Evolutionary conservation across 2,113 vertebrate genomes (phyloP).

Genomic region (Corythaeola cristata): DNA sequence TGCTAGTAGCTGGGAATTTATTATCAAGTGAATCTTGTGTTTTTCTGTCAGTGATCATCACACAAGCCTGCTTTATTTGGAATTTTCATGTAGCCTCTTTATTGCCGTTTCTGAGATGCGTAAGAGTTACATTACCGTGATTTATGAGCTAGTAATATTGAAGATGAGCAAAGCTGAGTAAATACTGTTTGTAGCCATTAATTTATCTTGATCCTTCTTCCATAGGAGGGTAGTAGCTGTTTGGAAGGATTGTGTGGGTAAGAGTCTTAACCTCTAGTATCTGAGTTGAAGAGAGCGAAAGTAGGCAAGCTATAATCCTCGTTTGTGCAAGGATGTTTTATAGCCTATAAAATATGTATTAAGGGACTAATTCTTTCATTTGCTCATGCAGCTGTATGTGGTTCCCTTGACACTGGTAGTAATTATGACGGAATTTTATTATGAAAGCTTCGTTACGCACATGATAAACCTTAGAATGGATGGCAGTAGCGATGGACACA

Average conservation of each 20-base stretch:
- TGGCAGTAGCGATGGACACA: background rate
- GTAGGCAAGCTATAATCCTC: background rate
- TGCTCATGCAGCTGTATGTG: background rate
- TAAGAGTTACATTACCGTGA: background rate
- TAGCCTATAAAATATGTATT: conserved; percentile 46
- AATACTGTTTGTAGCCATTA: background rate
- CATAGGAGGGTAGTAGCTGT: background rate
- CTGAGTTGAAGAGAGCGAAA: background rate
- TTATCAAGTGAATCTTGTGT: background rate
- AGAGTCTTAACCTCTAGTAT: background rate
- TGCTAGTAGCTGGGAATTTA: background rate
- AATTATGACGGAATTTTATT: conserved; percentile 41
- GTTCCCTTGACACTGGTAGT: conserved; percentile 25
- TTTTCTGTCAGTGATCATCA: background rate
- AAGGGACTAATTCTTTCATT: conserved; percentile 37
- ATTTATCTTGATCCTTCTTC: background rate
- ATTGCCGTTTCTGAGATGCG: background rate
- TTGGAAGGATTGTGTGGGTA: background rate
- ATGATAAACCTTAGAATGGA: background rate
- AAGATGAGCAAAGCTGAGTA: background rate
- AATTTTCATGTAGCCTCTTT: background rate
- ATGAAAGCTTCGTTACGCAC: background rate
- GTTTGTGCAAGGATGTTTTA: background rate
- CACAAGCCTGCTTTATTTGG: background rate
- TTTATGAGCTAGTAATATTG: background rate